phyloP scores from a whole-genome alignment of 2,113 vertebrate species.

The Narcine bancroftii region DNA sequence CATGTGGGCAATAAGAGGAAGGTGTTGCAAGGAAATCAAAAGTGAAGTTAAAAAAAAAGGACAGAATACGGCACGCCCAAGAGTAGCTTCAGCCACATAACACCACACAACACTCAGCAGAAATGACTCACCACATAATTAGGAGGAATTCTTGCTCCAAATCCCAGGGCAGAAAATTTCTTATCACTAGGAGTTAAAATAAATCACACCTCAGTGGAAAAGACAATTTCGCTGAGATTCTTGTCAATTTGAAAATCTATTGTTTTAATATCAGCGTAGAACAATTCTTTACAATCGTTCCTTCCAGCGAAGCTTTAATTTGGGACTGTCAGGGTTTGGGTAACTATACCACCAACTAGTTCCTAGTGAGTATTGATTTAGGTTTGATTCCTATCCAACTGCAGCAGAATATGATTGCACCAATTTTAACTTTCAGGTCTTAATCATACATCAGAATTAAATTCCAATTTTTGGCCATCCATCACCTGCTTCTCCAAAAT shows the following conservation, averaged over 20 bases:
- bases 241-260: neutral
- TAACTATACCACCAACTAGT: neutral
- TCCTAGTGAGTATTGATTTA: neutral
- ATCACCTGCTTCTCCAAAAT: too few species aligned
- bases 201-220: constrained; percentile 7
- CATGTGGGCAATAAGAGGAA: neutral
- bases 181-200: constrained; percentile 65
- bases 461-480: too few species aligned
- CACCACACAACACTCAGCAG: neutral
- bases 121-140: constrained; percentile 76
- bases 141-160: constrained; percentile 88
- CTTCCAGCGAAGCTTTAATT: neutral
- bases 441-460: too few species aligned
- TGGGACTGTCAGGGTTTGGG: too few species aligned
- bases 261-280: neutral
- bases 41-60: neutral
- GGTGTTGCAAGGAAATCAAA: neutral
- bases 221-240: too few species aligned
- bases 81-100: neutral
- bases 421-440: too few species aligned
- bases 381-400: neutral
- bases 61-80: neutral
- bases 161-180: constrained; percentile 90
- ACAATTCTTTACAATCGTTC: neutral
- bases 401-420: neutral